Evolutionary conservation across 2,888 invertebrate genomes (phyloP), one percentile per base, ranked within the genome.

Genomic region (Autographa gamma): DNA sequence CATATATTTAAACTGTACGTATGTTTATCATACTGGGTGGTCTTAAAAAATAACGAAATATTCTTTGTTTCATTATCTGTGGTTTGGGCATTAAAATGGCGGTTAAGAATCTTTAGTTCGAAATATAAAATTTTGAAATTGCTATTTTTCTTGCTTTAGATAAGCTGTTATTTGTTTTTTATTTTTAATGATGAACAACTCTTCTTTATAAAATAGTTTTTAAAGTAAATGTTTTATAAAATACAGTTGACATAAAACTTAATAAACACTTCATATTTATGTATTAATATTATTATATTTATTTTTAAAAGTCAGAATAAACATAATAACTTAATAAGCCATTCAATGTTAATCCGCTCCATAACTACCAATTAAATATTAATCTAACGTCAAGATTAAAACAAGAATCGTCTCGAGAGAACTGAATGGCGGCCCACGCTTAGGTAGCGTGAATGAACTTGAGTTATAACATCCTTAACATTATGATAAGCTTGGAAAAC

Each of bases 401-500:
- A 60, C n/a, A 43, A 66, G 43, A 43, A 65, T 60, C 38, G 61
- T 58, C 34, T 52, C 31, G 38, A 58, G 43, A 31, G 66, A 34
- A 68, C 66, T 85, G 82, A 86, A 86, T 86, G 81, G 77, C 77
- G 18, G 66, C 86, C 81, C 81, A 86, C 86, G 73, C 79, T 65
- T 32, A 43, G n/a, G 32, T 61, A 67, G 74, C 78, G 83, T 88
- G 87, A 88, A 84, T 84, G 83, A 73, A 82, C 62, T 76, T 79
- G 84, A 82, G 83, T 87, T 85, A 87, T 85, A 78, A 85, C 86
- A 83, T 85, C 83, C 84, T 84, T 83, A 82, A 77, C 6, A 38
- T 8, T 75, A 85, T 88, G 85, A 87, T 85, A 81, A 88, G 77
- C 77, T 54, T 91, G 92, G 92, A 87, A 70, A 73, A 62, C 60